Evolutionary conservation across 2,113 vertebrate species (phyloP).

Genomic region (Gracilinanus agilis): DNA sequence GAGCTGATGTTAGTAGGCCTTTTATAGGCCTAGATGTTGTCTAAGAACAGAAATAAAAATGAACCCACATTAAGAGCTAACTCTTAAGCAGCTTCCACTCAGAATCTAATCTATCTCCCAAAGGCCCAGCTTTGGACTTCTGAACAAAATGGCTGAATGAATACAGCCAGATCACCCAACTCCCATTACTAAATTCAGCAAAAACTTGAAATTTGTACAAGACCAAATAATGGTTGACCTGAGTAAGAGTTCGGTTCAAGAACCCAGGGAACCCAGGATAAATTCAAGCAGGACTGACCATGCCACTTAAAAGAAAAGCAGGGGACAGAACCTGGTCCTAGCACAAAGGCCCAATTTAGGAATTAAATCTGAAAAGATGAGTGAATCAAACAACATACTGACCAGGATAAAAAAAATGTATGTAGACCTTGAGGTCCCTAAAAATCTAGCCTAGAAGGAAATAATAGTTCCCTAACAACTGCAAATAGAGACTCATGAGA

Average conservation of each 20-base stretch:
- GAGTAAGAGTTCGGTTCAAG: background rate
- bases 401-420: background rate
- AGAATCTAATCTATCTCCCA: background rate
- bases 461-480: background rate
- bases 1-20: background rate
- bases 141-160: background rate
- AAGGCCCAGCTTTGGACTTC: background rate
- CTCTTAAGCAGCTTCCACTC: background rate
- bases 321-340: background rate
- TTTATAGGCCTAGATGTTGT: constrained; percentile 37
- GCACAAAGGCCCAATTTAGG: background rate
- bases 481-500: background rate
- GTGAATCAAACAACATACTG: background rate
- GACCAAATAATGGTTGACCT: background rate
- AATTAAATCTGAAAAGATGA: background rate
- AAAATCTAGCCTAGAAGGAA: background rate
- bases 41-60: constrained; percentile 31
- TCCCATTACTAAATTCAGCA: background rate
- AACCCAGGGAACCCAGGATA: background rate
- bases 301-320: background rate
- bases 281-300: background rate
- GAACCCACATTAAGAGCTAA: constrained; percentile 4
- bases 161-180: background rate
- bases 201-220: background rate
- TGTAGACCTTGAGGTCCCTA: background rate